These are phyloP conservation scores for Calcarius lapponicus DNA, from an alignment of 2,797 vertebrate genomes.

Conservation along the genomic window DNA sequence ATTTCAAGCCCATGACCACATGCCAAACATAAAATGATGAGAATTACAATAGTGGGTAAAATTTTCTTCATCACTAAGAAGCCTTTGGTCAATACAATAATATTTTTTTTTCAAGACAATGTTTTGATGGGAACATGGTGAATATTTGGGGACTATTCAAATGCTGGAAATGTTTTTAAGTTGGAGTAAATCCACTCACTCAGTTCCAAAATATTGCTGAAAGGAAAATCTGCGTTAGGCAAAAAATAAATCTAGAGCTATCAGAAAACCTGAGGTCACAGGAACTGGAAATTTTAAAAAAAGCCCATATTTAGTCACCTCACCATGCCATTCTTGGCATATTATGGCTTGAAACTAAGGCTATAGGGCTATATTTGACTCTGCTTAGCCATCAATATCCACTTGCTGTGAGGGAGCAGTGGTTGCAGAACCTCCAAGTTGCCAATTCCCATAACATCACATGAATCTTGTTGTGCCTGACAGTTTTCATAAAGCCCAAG, in stretches of 20 bases:
- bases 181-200: not conserved
- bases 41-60: not conserved
- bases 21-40: not conserved
- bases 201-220: not conserved
- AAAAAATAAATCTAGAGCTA: not conserved
- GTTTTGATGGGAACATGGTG: not conserved
- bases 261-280: not conserved
- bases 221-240: not conserved
- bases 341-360: not conserved
- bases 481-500: constrained; percentile 5
- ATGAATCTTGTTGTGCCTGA: not conserved
- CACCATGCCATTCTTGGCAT: not conserved
- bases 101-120: not conserved
- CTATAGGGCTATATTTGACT: not conserved
- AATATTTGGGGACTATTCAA: not conserved
- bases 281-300: not conserved
- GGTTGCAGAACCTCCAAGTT: not conserved
- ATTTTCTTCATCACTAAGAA: not conserved
- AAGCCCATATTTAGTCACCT: not conserved
- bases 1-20: not conserved
- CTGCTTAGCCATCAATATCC: not conserved
- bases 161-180: not conserved
- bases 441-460: not conserved
- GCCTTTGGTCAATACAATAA: not conserved
- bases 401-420: not conserved